Base-by-base conservation (phyloP, 2,797 vertebrate genomes). In the Passerculus sandwichensis region DNA sequence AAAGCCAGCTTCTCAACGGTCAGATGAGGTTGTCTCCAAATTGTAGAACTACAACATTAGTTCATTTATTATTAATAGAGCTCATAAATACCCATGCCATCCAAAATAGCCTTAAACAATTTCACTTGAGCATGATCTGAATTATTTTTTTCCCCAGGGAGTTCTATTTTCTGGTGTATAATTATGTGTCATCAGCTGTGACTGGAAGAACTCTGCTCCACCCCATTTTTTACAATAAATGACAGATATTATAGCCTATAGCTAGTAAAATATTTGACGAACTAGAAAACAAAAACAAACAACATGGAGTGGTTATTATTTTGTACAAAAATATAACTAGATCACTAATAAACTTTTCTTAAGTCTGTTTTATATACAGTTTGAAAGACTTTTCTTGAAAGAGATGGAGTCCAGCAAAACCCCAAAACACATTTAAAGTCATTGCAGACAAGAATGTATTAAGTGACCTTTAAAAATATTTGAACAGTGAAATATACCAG, bases 41-140 rank as follows among this genome's bases (percentile, higher is more conserved):
- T 82, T 97, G 80, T 78, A 94, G 69, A 91, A 69, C 62, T 96
- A 91, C 91, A 95, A 70, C 91, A 77, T 78, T 84, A 77, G 17
- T 80, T 96, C 78, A 97, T 98, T 93, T 96, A 97, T 97, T 98
- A 97, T 98, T 97, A 97, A 98, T 94, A 60, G 48, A 89, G 56
- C 92, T 97, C 96, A 97, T 98, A 97, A 98, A 97, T 97, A 97
- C 93, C 77, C 80, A 88, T 82, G 70, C 81, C 88, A 95, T 93
- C 91, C 84, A 97, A 97, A 97, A 97, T 85, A 97, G 94, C 96
- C 97, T 97, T 85, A 97, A 96, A 98, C 93, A 97, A 94, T 93
- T 95, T 88, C 94, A 85, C 70, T 88, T 96, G 75, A 85, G 56
- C 67, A 94, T 67, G 91, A 89, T 96, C 74, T 95, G 82, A 93